Base-by-base conservation (phyloP, 2,888 invertebrate species). In the Onchidella celtica region DNA sequence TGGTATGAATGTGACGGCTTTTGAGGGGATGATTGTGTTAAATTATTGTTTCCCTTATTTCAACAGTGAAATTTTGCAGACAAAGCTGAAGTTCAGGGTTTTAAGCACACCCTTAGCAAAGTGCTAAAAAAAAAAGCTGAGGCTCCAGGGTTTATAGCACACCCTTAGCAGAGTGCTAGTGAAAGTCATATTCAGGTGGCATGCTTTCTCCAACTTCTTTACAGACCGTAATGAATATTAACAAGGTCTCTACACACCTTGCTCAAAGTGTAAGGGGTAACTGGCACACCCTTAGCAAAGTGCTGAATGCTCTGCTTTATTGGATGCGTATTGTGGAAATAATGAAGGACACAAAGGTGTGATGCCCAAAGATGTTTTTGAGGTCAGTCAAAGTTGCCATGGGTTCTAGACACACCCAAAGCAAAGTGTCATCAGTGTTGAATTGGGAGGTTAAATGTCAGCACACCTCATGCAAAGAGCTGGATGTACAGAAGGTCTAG, bases 91-190 rank as follows among this genome's bases (percentile, higher is more conserved):
- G n/a, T 47, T 4, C 17, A 59, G 75, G 63, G 75, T 11, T 40
- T 59, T n/a, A 61, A 38, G 63, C 75, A 75, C 68, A 57, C 76
- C 76, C 36, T 47, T 29, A 32, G 36, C 76, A 77, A 77, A 77
- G 68, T 77, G 66, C 76, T 36, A 2, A 4, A 65, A 14, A 40
- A 47, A 32, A 32, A 27, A 72, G 55, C 21, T 29, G 6, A 40
- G 38, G 34, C 65, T n/a, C n/a, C n/a, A n/a, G n/a, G n/a, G n/a
- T n/a, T n/a, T n/a, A n/a, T n/a, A 47, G 47, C 17, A 47, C 47
- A 47, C 47, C 47, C n/a, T n/a, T n/a, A n/a, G n/a, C n/a, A n/a
- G n/a, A n/a, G n/a, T n/a, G n/a, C n/a, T n/a, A n/a, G n/a, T n/a
- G n/a, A n/a, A n/a, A n/a, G n/a, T n/a, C n/a, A n/a, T n/a, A n/a